Evolutionary conservation across 2,113 vertebrate species (phyloP).

Genomic region (Coptodon bakossiorum): DNA sequence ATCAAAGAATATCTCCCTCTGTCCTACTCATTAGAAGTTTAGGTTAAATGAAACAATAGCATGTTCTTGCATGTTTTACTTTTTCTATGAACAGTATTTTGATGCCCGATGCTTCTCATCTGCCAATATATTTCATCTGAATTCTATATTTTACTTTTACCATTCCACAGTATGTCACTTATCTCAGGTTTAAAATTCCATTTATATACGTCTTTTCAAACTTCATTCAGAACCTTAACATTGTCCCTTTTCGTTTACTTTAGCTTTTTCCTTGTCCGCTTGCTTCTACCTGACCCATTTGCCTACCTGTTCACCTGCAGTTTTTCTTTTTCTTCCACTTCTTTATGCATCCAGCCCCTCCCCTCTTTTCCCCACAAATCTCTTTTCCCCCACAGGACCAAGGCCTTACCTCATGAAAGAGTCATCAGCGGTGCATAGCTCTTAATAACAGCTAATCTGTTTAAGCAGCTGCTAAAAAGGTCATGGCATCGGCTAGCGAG

Average conservation of each 20-base stretch:
- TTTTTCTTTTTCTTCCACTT: not conserved
- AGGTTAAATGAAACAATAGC: not conserved
- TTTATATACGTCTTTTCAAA: not conserved
- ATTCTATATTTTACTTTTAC: not conserved
- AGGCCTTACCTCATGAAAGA: constrained; percentile 64
- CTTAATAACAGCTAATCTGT: constrained; percentile 75
- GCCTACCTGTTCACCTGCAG: not conserved
- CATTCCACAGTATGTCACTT: not conserved
- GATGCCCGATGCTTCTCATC: not conserved
- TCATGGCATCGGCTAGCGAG: constrained; percentile 52
- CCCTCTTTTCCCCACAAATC: not conserved
- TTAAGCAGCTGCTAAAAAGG: constrained; percentile 73
- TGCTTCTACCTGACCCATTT: not conserved
- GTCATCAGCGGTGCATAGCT: constrained; percentile 64
- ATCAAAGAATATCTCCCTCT: not conserved
- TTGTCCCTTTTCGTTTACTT: not conserved
- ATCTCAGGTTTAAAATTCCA: not conserved
- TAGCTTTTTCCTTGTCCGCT: not conserved
- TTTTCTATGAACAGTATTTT: not conserved
- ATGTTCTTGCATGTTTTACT: not conserved
- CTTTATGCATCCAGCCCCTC: not conserved
- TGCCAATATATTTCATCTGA: not conserved
- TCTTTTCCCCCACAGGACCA: constrained; percentile 8
- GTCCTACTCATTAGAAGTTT: not conserved
- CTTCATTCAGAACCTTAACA: not conserved